phyloP scores from a whole-genome alignment of 2,797 vertebrate species.

The Manis crassicaudata region DNA sequence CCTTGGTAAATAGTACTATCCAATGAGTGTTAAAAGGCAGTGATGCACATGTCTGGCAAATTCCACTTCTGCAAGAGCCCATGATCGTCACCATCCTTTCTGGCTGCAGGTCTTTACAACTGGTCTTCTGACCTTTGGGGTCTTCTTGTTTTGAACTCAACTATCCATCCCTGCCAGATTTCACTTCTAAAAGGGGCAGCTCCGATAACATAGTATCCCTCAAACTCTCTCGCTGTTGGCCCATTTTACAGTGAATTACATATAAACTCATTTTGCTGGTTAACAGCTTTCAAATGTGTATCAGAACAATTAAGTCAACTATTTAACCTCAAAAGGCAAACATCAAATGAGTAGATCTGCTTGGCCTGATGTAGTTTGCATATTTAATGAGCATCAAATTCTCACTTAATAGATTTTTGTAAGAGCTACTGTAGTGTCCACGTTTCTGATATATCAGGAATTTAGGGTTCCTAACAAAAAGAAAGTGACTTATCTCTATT shows the following conservation, averaged over 20 bases:
- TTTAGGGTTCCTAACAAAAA: neutral
- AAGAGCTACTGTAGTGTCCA: neutral
- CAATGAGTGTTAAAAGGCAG: neutral
- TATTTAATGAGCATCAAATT: neutral
- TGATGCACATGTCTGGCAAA: neutral
- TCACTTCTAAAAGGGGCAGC: neutral
- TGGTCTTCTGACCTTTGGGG: neutral
- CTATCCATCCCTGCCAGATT: neutral
- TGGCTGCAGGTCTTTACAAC: neutral
- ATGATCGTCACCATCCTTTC: neutral
- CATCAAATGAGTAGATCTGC: no score
- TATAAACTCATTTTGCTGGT: neutral
- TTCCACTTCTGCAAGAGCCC: neutral
- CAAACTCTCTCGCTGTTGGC: neutral
- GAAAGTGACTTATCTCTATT: neutral
- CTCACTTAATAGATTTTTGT: neutral
- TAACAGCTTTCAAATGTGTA: neutral
- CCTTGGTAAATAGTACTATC: neutral
- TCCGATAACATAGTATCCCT: neutral
- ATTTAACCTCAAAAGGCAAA: slow-evolving; percentile 15
- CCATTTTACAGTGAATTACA: neutral
- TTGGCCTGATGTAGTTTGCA: neutral
- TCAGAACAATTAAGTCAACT: neutral
- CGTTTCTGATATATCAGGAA: neutral
- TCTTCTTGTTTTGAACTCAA: neutral